These are phyloP conservation scores for Paralvinella palmiformis DNA, from an alignment of 1,140 invertebrate species.

Conservation along the genomic window DNA sequence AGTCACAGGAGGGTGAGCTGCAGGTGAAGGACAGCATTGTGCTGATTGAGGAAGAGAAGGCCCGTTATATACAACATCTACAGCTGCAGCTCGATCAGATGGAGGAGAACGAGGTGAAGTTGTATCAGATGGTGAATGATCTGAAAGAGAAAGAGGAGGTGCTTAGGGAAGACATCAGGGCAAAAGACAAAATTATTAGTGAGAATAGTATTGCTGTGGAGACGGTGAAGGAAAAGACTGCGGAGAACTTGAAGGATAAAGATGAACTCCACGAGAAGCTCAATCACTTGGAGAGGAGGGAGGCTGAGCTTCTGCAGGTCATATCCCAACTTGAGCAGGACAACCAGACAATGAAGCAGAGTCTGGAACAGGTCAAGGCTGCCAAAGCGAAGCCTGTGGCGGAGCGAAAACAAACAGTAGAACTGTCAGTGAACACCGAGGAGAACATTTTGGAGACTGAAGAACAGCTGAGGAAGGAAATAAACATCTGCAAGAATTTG, in stretches of 20 bases:
- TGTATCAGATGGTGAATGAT: neutral
- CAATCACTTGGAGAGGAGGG: neutral
- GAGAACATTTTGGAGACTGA: neutral
- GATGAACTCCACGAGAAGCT: neutral
- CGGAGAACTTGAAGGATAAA: neutral
- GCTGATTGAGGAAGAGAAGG: neutral
- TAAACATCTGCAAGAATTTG: too few relatives aligned
- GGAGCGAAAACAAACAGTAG: too few relatives aligned
- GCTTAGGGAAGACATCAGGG: neutral
- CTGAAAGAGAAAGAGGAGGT: neutral
- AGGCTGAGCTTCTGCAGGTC: neutral
- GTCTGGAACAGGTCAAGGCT: neutral
- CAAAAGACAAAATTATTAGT: too few relatives aligned
- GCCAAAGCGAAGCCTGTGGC: too few relatives aligned
- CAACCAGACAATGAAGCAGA: neutral
- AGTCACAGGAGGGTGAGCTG: neutral
- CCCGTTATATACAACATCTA: neutral
- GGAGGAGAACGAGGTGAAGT: constrained; percentile 1
- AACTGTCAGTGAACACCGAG: too few relatives aligned
- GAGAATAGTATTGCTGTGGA: neutral
- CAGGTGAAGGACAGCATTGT: neutral
- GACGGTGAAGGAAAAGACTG: neutral
- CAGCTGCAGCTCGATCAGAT: neutral
- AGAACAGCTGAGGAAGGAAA: neutral
- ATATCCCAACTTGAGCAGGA: neutral